Evolutionary conservation across 2,888 invertebrate species (phyloP), one percentile per base, ranked within the genome.

Genomic region (Iselma pallidipennis): DNA sequence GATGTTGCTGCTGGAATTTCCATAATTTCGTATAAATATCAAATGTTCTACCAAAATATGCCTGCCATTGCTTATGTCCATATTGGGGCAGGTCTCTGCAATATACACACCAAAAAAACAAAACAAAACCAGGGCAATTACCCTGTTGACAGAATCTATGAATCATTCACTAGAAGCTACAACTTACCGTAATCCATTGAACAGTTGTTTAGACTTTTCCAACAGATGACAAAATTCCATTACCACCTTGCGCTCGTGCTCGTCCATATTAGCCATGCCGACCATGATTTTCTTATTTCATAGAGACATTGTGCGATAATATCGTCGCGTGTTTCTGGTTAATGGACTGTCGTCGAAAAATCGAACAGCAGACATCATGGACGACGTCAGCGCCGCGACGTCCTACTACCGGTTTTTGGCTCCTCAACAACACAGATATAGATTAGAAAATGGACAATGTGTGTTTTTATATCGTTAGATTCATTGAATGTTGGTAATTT

Each of bases 1-100:
- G 89, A 83, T 98, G 96, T 80, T 96, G 95, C 80, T 98, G 97
- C 82, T 98, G 98, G 81, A 95, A 98, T 83, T 97, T 97, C 98
- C 98, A 98, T 61, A 98, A 85, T 82, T 95, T 95, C 29, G 97
- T 96, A 84, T 96, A 98, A 61, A 97, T 94, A 84, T 98, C 98
- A 83, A 98, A 98, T 25, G 97, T 96, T 72, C 96, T 87, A 21
- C 96, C 96, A 82, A 98, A 98, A 82, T 98, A 96, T 12, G 94
- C 91, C 83, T 97, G 96, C 97, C 97, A 98, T 82, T 97, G 96
- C 80, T 95, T 95, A 83, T 96, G 95, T 14, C 97, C 97, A 83
- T 96, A 96, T 81, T 96, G 96, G 37, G 98, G 97, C 73, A 98
- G 86, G 83, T 97, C 97, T 78, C 97, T 96, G 83, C n/a, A 83